phyloP scores from a whole-genome alignment of 2,797 vertebrate genomes.

The Dendrocincla fuliginosa region DNA sequence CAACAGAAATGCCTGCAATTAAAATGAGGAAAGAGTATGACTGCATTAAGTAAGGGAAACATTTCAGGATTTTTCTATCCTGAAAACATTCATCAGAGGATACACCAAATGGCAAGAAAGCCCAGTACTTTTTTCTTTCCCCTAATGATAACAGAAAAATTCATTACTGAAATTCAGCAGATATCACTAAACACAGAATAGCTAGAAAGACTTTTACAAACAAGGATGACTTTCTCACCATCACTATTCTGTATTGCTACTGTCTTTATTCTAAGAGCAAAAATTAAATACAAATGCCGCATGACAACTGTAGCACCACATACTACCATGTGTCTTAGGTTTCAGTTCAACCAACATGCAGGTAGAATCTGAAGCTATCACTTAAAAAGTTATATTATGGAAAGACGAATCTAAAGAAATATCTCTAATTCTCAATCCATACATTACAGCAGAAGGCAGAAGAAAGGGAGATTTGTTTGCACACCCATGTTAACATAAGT shows the following conservation, averaged over 20 bases:
- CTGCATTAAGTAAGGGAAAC: not conserved
- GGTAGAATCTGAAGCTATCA: not conserved
- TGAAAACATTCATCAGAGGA: not conserved
- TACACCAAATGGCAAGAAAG: not conserved
- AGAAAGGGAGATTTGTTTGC: not conserved
- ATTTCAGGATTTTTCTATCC: not conserved
- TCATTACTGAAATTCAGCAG: not conserved
- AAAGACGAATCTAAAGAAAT: not conserved
- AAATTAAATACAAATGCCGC: not conserved
- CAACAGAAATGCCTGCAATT: not conserved
- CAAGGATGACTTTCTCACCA: not conserved
- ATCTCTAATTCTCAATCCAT: not conserved
- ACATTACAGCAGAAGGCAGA: not conserved
- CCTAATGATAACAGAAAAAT: not conserved
- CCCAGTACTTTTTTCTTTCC: not conserved
- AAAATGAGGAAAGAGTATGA: not conserved
- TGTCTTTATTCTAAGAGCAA: not conserved
- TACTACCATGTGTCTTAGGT: not conserved
- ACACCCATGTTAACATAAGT: not conserved
- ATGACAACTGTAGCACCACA: not conserved
- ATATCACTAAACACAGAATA: not conserved
- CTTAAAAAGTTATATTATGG: not conserved
- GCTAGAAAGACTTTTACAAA: not conserved
- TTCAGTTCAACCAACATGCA: not conserved
- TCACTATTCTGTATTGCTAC: not conserved